These are phyloP conservation scores for Gonocerus acuteangulatus DNA, from an alignment of 2,888 invertebrate species.

Conservation along the genomic window DNA sequence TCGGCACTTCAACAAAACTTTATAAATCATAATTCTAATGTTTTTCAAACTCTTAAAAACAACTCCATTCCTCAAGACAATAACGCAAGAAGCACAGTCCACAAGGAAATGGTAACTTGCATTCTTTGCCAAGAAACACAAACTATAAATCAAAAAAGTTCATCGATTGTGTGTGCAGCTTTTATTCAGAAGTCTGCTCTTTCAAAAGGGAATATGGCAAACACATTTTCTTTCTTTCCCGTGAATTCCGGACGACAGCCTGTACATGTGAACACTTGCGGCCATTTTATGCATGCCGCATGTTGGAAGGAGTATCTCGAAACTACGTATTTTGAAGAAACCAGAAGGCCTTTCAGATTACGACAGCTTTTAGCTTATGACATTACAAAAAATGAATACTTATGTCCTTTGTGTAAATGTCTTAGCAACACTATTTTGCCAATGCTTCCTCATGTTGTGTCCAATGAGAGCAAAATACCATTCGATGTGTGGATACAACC, in stretches of 20 bases:
- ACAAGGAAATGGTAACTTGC: slow-evolving; percentile 52
- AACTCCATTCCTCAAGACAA: slow-evolving; percentile 47
- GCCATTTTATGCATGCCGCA: slow-evolving; percentile 91
- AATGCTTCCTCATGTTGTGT: slow-evolving; percentile 63
- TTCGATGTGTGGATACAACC: background rate
- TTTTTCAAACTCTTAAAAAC: slow-evolving; percentile 52
- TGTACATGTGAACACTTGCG: slow-evolving; percentile 87
- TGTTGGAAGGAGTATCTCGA: slow-evolving; percentile 93
- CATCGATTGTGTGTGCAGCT: slow-evolving; percentile 79
- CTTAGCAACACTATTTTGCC: slow-evolving; percentile 92
- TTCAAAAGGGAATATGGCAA: slow-evolving; percentile 53
- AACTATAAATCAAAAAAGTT: slow-evolving; percentile 58
- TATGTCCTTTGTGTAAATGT: slow-evolving; percentile 94
- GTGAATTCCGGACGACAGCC: slow-evolving; percentile 22
- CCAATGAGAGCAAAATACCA: slow-evolving; percentile 32
- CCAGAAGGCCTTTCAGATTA: slow-evolving; percentile 72
- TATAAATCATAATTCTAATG: slow-evolving; percentile 75
- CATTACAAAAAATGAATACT: slow-evolving; percentile 84
- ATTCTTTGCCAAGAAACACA: slow-evolving; percentile 94
- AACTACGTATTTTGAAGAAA: slow-evolving; percentile 77
- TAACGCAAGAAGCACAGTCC: slow-evolving; percentile 40
- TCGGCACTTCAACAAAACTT: slow-evolving; percentile 84
- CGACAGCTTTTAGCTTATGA: slow-evolving; percentile 54
- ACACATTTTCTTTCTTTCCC: slow-evolving; percentile 43
- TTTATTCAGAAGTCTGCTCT: slow-evolving; percentile 88